phyloP scores from a whole-genome alignment of 1,140 invertebrate genomes.

The Nasonia longicornis region DNA sequence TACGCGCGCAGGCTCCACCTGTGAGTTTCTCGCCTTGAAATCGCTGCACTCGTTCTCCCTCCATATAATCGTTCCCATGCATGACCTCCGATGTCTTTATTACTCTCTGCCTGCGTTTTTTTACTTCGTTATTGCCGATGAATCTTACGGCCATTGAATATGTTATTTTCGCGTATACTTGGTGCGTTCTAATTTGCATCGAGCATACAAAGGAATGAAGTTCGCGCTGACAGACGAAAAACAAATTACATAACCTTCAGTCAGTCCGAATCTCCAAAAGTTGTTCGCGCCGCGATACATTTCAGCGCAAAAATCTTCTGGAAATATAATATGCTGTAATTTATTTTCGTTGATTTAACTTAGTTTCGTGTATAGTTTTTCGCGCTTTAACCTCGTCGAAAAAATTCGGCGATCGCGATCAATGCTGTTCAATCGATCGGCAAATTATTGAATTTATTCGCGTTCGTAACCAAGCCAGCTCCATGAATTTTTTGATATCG shows the following conservation, averaged over 20 bases:
- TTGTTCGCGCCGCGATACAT: constrained; percentile 11
- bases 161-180: background rate
- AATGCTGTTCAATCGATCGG: background rate
- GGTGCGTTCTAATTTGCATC: background rate
- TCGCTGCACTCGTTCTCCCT: constrained; percentile 49
- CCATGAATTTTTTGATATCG: constrained; percentile 4
- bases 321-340: background rate
- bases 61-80: background rate
- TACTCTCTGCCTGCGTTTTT: background rate
- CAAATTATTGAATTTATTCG: background rate
- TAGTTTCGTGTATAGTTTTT: background rate
- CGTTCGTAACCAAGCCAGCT: background rate
- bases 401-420: background rate
- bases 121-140: background rate
- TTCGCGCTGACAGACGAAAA: constrained; percentile 3
- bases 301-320: constrained; percentile 6
- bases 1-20: constrained; percentile 17
- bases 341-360: background rate
- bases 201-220: constrained; percentile 2
- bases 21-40: constrained; percentile 32
- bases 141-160: too few species aligned
- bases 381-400: background rate
- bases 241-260: constrained; percentile 33
- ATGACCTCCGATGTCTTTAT: constrained; percentile 1
- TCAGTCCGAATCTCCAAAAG: background rate